phyloP scores from a whole-genome alignment of 2,113 vertebrate genomes.

The Irena cyanogastra region DNA sequence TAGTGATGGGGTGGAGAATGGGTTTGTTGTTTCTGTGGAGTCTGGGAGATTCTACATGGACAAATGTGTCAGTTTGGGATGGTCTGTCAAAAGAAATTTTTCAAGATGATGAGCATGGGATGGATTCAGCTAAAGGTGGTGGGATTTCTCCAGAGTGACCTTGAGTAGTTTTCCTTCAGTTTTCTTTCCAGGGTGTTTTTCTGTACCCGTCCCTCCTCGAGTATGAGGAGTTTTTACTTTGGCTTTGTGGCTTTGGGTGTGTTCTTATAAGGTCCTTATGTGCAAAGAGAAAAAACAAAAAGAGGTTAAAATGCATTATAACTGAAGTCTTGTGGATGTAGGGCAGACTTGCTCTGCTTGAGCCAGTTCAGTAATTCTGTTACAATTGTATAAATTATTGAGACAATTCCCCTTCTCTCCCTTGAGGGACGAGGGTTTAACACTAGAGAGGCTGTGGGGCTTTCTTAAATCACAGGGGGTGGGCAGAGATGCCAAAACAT shows the following conservation, averaged over 20 bases:
- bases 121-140: background rate
- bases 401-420: background rate
- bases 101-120: background rate
- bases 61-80: background rate
- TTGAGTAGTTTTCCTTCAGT: background rate
- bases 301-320: conserved; percentile 25
- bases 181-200: background rate
- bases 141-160: background rate
- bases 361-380: background rate
- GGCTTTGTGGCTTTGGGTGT: background rate
- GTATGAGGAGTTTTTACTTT: background rate
- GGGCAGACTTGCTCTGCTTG: conserved; percentile 25
- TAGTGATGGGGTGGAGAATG: background rate
- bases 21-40: background rate
- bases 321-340: background rate
- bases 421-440: background rate
- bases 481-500: background rate
- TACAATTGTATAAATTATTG: conserved; percentile 24
- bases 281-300: background rate
- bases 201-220: background rate
- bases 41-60: background rate
- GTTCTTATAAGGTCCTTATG: background rate
- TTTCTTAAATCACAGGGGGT: background rate
- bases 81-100: background rate
- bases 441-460: background rate